These are phyloP conservation scores for Dicrostonyx torquatus DNA, from an alignment of 2,797 vertebrate species.

Conservation along the genomic window DNA sequence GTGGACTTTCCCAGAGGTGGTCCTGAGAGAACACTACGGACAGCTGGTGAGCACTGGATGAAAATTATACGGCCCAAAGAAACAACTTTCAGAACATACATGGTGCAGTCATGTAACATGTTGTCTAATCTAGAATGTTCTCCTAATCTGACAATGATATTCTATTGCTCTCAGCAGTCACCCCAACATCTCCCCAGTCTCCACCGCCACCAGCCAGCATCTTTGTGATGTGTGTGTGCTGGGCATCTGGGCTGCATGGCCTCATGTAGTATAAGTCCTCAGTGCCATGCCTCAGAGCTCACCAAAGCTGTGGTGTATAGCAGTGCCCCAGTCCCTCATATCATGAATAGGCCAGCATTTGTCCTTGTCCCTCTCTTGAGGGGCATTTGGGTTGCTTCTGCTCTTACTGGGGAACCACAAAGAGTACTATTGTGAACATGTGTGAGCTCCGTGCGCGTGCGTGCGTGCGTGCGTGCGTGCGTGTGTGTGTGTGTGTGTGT, in stretches of 20 bases:
- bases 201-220: no score
- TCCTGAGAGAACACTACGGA: neutral
- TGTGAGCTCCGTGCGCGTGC: no score
- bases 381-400: accelerated
- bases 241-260: accelerated
- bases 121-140: neutral
- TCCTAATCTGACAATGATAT: neutral
- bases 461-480: no score
- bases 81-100: accelerated
- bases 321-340: accelerated
- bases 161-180: accelerated
- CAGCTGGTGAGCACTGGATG: accelerated
- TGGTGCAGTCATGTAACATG: accelerated
- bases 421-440: accelerated
- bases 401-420: accelerated
- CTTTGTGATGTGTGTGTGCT: neutral
- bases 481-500: no score
- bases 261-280: accelerated
- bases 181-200: accelerated
- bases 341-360: accelerated
- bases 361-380: accelerated
- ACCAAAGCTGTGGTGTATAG: neutral
- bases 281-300: neutral
- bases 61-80: accelerated
- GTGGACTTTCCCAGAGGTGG: accelerated